These are phyloP conservation scores for Kuschelorhynchus macadamiae DNA, from an alignment of 2,888 invertebrate species.

Conservation along the genomic window DNA sequence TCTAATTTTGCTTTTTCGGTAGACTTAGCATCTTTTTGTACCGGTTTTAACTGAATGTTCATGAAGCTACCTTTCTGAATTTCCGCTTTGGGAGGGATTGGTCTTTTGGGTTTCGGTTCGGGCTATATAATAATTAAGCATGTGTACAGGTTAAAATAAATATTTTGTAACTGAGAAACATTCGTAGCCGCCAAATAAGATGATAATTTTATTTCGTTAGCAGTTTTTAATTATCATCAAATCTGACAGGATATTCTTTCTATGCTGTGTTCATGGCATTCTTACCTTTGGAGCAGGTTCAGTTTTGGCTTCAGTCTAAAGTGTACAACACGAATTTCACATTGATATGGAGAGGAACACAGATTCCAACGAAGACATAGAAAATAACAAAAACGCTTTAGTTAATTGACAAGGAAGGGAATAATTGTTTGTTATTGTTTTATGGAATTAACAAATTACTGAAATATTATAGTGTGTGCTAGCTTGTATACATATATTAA, in stretches of 20 bases:
- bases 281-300: slow-evolving; percentile 59
- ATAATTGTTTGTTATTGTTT: background rate
- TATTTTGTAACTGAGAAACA: background rate
- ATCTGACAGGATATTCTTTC: background rate
- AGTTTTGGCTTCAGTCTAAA: slow-evolving; percentile 57
- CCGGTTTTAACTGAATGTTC: slow-evolving; percentile 75
- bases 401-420: background rate
- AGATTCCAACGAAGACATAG: slow-evolving; percentile 42
- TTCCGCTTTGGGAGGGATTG: slow-evolving; percentile 69
- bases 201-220: background rate
- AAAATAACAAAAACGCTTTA: slow-evolving; percentile 31
- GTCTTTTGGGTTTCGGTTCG: slow-evolving; percentile 66
- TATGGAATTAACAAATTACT: background rate
- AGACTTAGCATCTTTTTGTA: slow-evolving; percentile 67
- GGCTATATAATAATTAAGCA: slow-evolving; percentile 52
- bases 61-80: slow-evolving; percentile 73
- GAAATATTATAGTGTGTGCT: background rate
- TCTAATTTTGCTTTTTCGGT: slow-evolving; percentile 64
- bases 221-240: background rate
- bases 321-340: slow-evolving; percentile 42
- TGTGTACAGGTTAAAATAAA: no score
- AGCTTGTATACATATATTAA: background rate
- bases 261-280: slow-evolving; percentile 11
- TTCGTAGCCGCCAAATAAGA: no score
- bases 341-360: slow-evolving; percentile 31